Evolutionary conservation across 2,113 vertebrate genomes (phyloP), one percentile per base, ranked within the genome.

Genomic region (Labeo rohita): DNA sequence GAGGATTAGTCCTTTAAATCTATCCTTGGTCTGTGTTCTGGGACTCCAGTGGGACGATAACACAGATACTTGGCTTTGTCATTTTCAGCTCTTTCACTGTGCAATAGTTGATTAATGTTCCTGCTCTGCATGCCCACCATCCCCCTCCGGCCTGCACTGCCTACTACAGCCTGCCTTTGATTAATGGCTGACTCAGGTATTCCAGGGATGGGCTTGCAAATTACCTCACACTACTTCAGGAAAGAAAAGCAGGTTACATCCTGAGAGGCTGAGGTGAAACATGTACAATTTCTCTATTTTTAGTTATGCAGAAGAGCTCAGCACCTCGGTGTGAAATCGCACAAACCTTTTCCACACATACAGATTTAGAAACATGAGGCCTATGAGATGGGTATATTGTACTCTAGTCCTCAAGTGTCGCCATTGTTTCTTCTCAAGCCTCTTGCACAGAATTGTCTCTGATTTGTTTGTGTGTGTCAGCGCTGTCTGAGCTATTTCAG

Each of bases 71-170:
- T 72, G 66, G 89, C 91, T 92, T 90, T 89, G 87, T 90, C 90
- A 89, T 83, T 79, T 83, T 86, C 68, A 70, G 82, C 73, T 81
- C 70, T 78, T 86, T 87, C 61, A 83, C 36, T 49, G 84, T 66
- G 72, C 76, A 91, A 84, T 86, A 87, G 89, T 91, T 93, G 89
- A 93, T 94, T 92, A 93, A 93, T 93, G 92, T 93, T 43, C 74
- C 28, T 2, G n/a, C 78, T 23, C 47, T 36, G 63, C 47, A 65
- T 68, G 4, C 45, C 21, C 79, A 21, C 23, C 23, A 47, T 61
- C 72, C 76, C 21, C 77, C n/a, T 72, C 16, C 34, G 56, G 54
- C 18, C 36, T 13, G 39, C 75, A 63, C 87, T 87, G 87, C 82
- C 85, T 47, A 89, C 75, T 91, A 56, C 73, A 66, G 86, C 86